Evolutionary conservation across 2,797 vertebrate species (phyloP).

Genomic region (Schizopygopsis pylzovi): DNA sequence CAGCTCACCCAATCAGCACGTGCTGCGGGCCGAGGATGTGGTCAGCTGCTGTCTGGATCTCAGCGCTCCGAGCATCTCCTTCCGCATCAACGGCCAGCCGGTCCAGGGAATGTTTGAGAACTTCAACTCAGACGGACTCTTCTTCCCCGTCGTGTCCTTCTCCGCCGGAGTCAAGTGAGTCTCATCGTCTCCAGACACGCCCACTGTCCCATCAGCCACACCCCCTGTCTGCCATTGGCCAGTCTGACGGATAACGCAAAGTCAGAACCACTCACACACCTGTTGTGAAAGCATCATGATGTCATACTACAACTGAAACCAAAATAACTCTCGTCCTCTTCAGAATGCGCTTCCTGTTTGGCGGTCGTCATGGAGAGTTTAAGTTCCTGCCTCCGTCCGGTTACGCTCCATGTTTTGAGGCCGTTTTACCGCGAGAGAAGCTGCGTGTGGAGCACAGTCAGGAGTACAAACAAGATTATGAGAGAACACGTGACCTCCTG

Average conservation of each 20-base stretch:
- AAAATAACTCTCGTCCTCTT: background rate
- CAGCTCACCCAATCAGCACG: slow-evolving; percentile 91
- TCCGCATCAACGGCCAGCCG: slow-evolving; percentile 95
- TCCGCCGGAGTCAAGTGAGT: slow-evolving; percentile 96
- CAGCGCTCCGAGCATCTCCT: slow-evolving; percentile 94
- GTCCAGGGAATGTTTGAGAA: slow-evolving; percentile 99
- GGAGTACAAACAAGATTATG: slow-evolving; percentile 87
- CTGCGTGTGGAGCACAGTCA: slow-evolving; percentile 90
- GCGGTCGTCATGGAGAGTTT: slow-evolving; percentile 94
- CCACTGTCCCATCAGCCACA: background rate
- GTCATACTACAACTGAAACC: background rate
- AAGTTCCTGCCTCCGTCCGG: slow-evolving; percentile 95
- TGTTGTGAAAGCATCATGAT: background rate
- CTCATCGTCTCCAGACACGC: background rate
- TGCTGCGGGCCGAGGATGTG: slow-evolving; percentile 89
- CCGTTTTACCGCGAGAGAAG: slow-evolving; percentile 91
- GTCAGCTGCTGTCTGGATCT: slow-evolving; percentile 96
- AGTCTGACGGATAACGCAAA: background rate
- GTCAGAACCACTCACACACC: background rate
- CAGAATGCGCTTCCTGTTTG: slow-evolving; percentile 92
- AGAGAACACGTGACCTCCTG: slow-evolving; percentile 82
- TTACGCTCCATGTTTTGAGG: slow-evolving; percentile 93
- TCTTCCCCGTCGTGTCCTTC: slow-evolving; percentile 95
- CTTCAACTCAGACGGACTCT: slow-evolving; percentile 94
- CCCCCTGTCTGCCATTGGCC: background rate